Base-by-base conservation (phyloP, 1,140 invertebrate genomes). In the Notospermus geniculatus region DNA sequence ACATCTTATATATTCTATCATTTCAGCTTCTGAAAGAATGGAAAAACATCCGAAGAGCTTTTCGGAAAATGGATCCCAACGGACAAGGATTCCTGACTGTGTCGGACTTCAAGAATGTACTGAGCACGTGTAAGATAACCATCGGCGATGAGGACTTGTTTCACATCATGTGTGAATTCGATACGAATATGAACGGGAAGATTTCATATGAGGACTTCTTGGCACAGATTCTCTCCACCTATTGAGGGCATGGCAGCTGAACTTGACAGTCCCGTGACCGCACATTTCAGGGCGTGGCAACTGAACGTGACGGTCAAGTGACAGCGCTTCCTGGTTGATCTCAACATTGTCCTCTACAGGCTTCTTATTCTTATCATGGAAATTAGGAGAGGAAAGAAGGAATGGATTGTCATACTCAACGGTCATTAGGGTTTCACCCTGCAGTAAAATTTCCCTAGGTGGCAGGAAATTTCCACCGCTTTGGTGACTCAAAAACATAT, bases 101-200 rank as follows among this genome's bases (percentile, higher is more conserved):
- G 13, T 11, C 23, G 15, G 70, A 75, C 23, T 73, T 75, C 67
- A 60, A 62, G 25, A 32, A 62, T 0, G 64, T 70, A 11, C 57
- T 75, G 29, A 59, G 59, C 27, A 32, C 56, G 1, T 71, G 63
- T 56, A 61, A 62, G 27, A 56, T 75, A 1, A 57, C 58, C 15
- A 39, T 72, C n/a, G 54, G 63, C 4, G 64, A 73, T 41, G 73
- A 73, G 46, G 71, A 75, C 55, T 64, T 73, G 27, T 75, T 65
- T 58, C 68, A 73, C 43, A 41, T 73, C 23, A 23, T 75, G 56
- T 56, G 62, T 1, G 66, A 70, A 55, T 73, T 70, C 50, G 73
- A 72, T 56, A 32, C 46, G 13, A 43, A 67, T 17, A 62, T 71
- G 64, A 58, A 59, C 2, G 71, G 71, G 2, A 65, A 57, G 39